Base-by-base conservation (phyloP, 2,797 vertebrate species). In the Triplophysa bombifrons region DNA sequence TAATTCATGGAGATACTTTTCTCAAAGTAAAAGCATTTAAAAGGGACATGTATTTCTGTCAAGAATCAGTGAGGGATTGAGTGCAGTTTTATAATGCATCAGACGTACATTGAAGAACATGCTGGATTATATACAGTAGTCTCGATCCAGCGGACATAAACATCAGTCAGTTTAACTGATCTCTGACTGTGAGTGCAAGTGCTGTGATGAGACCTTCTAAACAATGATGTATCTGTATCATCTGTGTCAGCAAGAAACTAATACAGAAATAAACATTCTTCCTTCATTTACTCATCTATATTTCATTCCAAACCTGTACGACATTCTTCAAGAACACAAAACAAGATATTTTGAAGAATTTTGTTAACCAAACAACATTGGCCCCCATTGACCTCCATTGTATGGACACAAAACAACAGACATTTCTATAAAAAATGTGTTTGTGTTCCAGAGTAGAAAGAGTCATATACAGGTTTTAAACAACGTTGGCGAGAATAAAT, bases 131-230 rank as follows among this genome's bases (percentile, higher is more conserved):
- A 7, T 56, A 30, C 30, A 4, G 30, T 4, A 20, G 19, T n/a
- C 58, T 27, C 22, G 27, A 6, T 25, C 13, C 13, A 60, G 58
- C 22, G 16, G 14, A 60, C 25, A 55, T 53, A 58, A 58, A 60
- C 22, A 5, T 27, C 58, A 60, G 20, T 61, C 20, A 48, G 41
- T 41, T 17, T 22, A 2, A n/a, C 5, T 13, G 55, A 19, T 53
- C 20, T 50, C 5, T 72, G 51, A 38, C 51, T 38, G 10, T 46
- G 20, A 41, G 38, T 41, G 44, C 11, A 20, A 67, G 9, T 16
- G n/a, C 7, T 68, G 63, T 71, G 68, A 70, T 25, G 74, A 65
- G 46, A 22, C 44, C 69, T 11, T 71, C 9, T 53, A 71, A 38
- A 65, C 53, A 70, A 19, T 11, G 58, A 55, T 53, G 25, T 19